These are phyloP conservation scores for Atta colombica DNA, from an alignment of 1,140 invertebrate genomes.

Conservation along the genomic window DNA sequence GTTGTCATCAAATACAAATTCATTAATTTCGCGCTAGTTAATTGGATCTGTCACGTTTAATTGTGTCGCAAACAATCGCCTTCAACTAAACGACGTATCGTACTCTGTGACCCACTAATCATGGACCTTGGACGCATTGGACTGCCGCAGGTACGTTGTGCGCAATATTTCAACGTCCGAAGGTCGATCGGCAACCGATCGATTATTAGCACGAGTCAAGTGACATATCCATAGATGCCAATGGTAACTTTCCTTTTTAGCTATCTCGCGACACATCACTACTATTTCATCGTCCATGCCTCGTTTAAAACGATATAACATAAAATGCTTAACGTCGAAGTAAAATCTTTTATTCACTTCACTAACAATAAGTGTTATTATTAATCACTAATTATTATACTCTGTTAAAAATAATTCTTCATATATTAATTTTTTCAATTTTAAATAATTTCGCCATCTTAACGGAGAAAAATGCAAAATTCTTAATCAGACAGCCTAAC, in stretches of 20 bases:
- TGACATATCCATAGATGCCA: constrained; percentile 54
- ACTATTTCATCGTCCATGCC: constrained; percentile 10
- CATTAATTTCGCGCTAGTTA: constrained; percentile 15
- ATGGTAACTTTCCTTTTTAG: constrained; percentile 58
- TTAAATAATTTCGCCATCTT: not conserved
- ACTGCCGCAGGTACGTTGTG: constrained; percentile 60
- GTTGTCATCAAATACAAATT: not conserved
- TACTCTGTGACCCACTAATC: constrained; percentile 72
- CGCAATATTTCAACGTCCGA: constrained; percentile 71
- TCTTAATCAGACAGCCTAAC: not conserved
- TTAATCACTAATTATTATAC: not conserved
- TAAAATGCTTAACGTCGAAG: not conserved
- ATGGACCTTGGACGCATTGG: constrained; percentile 67
- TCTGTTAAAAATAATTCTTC: not conserved
- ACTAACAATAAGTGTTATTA: not conserved
- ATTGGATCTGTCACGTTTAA: constrained; percentile 22
- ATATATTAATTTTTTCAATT: not conserved
- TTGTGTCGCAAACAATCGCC: constrained; percentile 30
- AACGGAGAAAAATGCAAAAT: not conserved
- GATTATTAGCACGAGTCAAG: constrained; percentile 67
- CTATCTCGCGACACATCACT: constrained; percentile 3
- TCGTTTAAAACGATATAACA: not conserved
- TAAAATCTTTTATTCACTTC: not conserved
- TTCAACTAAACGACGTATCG: constrained; percentile 46
- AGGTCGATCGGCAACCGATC: constrained; percentile 71